Evolutionary conservation across 2,113 vertebrate genomes (phyloP), one percentile per base, ranked within the genome.

Genomic region (Seriola quinqueradiata): DNA sequence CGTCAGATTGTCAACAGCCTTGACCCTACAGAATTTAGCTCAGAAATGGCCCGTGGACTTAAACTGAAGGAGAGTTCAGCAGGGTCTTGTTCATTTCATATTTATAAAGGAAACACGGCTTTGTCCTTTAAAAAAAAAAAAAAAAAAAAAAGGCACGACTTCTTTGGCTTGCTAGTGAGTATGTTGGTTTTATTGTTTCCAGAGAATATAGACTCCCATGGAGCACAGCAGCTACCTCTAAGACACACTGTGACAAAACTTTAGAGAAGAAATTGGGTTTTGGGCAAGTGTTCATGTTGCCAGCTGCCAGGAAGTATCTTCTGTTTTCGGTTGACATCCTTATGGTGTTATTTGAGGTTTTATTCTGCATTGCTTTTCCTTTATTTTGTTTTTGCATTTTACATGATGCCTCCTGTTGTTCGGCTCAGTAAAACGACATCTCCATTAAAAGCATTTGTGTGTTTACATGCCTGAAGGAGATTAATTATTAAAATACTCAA

Each of bases 391-490:
- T 87, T 81, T 94, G 79, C 73, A 90, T 92, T 85, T 92, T 91
- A 75, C 74, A 93, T 93, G 88, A 89, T 82, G 83, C 64, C 72
- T 73, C 81, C 82, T 84, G 81, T 89, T 84, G 89, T 92, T 85
- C 3, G 11, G 72, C 57, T 76, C 57, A 38, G 73, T 73, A 71
- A 65, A 89, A 88, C 84, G 75, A 72, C 87, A 88, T 81, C 25
- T 14, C 75, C 87, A 93, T 92, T 93, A 93, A 94, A 92, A 94
- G 94, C 93, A 87, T 94, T 94, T 91, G 71, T 86, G 85, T 94
- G 94, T 94, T 91, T 82, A 79, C 70, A 79, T 92, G 85, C 85
- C 86, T 90, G 72, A 64, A 89, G 87, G 80, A 77, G 4, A 92
- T 94, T 17, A 88, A 93, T 87, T 77, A 89, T 94, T 93, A 11